These are phyloP conservation scores for Acanthurus tractus DNA, from an alignment of 2,797 vertebrate species.

Conservation along the genomic window DNA sequence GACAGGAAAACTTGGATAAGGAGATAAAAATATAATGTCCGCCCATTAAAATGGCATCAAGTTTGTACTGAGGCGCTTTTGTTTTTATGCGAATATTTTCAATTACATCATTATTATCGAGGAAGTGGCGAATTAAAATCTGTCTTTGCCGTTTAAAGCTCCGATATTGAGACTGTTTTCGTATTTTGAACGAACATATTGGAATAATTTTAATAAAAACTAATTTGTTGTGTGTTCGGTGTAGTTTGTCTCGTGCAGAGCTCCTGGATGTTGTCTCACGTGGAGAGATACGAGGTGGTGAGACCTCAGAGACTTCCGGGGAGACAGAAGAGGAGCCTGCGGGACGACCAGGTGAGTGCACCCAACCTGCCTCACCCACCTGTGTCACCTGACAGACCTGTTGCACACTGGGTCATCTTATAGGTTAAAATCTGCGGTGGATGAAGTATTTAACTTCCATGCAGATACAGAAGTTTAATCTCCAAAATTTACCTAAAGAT, in stretches of 20 bases:
- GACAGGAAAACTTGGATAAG: too few species aligned
- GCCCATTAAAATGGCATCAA: not conserved
- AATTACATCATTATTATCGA: not conserved
- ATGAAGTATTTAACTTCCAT: not conserved
- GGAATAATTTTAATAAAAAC: not conserved
- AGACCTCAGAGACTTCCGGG: conserved; percentile 75
- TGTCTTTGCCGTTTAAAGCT: too few species aligned
- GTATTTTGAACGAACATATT: too few species aligned
- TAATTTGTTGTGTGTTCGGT: conserved; percentile 5
- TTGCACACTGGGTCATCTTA: not conserved
- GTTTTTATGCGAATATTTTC: not conserved
- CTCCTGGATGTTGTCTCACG: conserved; percentile 61
- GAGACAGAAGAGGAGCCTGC: conserved; percentile 71
- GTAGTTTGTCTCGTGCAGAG: conserved; percentile 61
- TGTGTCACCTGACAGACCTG: not conserved
- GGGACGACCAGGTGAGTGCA: conserved; percentile 66
- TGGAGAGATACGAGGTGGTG: conserved; percentile 82
- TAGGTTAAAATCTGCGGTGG: not conserved
- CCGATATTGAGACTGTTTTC: too few species aligned
- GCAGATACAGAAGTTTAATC: not conserved
- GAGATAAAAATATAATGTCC: not conserved
- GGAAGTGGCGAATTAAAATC: not conserved
- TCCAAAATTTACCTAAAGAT: not conserved
- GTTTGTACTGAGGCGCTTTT: not conserved
- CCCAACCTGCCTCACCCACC: not conserved